phyloP scores from a whole-genome alignment of 2,797 vertebrate species.

The Gobionotothen gibberifrons region DNA sequence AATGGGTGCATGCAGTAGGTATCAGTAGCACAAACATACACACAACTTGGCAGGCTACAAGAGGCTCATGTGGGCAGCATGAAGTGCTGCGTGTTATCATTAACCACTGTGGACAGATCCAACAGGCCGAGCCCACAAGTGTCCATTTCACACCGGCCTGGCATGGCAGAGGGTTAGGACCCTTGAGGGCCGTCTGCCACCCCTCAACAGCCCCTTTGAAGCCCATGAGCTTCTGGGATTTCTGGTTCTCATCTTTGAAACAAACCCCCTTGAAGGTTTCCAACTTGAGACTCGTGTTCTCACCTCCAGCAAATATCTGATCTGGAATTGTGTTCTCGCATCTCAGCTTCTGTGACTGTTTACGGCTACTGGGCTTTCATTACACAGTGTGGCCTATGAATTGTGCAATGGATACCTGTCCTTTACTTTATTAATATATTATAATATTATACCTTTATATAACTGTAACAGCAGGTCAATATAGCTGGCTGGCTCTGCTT shows the following conservation, averaged over 20 bases:
- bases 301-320: constrained; percentile 63
- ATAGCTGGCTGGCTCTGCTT: neutral
- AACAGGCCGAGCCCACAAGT: constrained; percentile 72
- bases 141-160: constrained; percentile 75
- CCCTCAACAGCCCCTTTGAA: constrained; percentile 56
- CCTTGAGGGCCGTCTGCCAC: constrained; percentile 61
- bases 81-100: constrained; percentile 72
- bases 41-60: constrained; percentile 69
- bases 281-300: constrained; percentile 60
- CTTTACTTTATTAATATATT: neutral
- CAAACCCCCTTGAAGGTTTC: constrained; percentile 49
- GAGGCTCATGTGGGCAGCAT: constrained; percentile 65
- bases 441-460: neutral
- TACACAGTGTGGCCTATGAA: constrained; percentile 9
- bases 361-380: constrained; percentile 30
- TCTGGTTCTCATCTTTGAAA: constrained; percentile 75
- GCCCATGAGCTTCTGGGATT: constrained; percentile 55
- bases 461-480: neutral
- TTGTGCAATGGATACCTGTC: neutral
- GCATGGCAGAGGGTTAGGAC: constrained; percentile 62
- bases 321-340: constrained; percentile 45
- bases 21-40: constrained; percentile 57
- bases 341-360: constrained; percentile 5
- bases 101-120: constrained; percentile 79
- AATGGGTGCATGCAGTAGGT: constrained; percentile 35